phyloP scores from a whole-genome alignment of 2,888 invertebrate genomes.

The Nasonovia ribisnigri region DNA sequence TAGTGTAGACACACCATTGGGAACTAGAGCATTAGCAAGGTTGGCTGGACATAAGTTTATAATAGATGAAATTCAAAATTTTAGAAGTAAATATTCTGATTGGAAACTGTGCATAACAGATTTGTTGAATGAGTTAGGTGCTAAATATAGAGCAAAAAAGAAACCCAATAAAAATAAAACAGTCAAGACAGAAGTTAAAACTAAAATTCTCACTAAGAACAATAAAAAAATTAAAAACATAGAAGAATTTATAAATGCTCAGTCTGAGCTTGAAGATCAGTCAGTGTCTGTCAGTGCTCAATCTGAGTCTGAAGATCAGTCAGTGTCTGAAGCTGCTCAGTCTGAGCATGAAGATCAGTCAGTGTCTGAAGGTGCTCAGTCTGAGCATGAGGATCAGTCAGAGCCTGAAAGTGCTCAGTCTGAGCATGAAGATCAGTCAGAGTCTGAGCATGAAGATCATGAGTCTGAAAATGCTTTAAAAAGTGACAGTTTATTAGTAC shows the following conservation, averaged over 20 bases:
- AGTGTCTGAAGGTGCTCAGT: neutral
- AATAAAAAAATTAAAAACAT: constrained; percentile 24
- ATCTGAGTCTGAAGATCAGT: neutral
- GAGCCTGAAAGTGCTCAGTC: too few relatives aligned
- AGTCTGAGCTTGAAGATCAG: neutral
- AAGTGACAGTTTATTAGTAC: neutral
- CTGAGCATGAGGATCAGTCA: too few relatives aligned
- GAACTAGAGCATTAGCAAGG: constrained; percentile 66
- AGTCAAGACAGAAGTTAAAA: constrained; percentile 41
- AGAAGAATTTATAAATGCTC: neutral
- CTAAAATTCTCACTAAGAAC: constrained; percentile 38
- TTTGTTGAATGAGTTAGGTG: constrained; percentile 62
- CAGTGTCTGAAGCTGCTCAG: neutral
- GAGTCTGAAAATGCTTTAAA: neutral
- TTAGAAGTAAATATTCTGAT: constrained; percentile 66
- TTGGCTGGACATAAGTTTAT: constrained; percentile 66
- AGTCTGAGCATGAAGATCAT: neutral
- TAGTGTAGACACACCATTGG: constrained; percentile 66
- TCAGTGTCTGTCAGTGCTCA: neutral
- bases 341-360: neutral
- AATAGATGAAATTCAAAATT: constrained; percentile 65
- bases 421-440: neutral
- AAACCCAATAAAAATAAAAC: constrained; percentile 56
- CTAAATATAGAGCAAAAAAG: constrained; percentile 64
- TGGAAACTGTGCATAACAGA: constrained; percentile 66